Base-by-base conservation (phyloP, 2,113 vertebrate genomes). In the Rhodinocichla rosea region DNA sequence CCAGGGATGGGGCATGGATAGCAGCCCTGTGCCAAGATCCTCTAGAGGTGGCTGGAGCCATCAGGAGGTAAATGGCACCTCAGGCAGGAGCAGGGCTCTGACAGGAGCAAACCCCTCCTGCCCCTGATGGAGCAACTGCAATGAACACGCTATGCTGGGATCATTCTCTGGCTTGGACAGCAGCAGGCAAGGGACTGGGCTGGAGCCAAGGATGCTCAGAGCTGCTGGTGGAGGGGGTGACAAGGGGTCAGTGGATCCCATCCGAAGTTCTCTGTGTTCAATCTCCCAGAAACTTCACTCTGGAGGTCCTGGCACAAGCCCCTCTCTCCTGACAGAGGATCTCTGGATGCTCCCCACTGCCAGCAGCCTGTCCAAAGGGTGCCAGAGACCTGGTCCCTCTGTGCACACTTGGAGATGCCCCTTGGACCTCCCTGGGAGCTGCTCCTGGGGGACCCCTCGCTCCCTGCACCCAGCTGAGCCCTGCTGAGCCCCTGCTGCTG, bases 61-160 rank as follows among this genome's bases (percentile, higher is more conserved):
- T 37, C 50, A 50, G 71, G 45, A 62, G 37, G 26, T 23, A 45
- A 57, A 9, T 56, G 49, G 10, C 20, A 23, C 28, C 63, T 89
- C 63, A 13, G 50, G 24, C 19, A 77, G 30, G 33, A 65, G 6
- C 60, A 52, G 59, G 53, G 7, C 67, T 86, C 13, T 15, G 23
- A 23, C 33, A 63, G 6, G 27, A 68, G 60, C 52, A 67, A 76
- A 89, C 5, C 30, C 49, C 18, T 76, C 32, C 47, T 84, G 77
- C 35, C 32, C 0, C 0, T 20, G 30, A 27, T 57, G 30, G n/a
- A 68, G 81, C 9, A 71, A 45, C 26, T 18, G 24, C 62, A 86
- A 76, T 1, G 6, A 88, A 47, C n/a, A 68, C 17, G 35, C 9
- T 1, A 7, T 30, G 17, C 47, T 0, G 0, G 28, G 53, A 23